phyloP scores from a whole-genome alignment of 2,113 vertebrate genomes.

The Zootoca vivipara region DNA sequence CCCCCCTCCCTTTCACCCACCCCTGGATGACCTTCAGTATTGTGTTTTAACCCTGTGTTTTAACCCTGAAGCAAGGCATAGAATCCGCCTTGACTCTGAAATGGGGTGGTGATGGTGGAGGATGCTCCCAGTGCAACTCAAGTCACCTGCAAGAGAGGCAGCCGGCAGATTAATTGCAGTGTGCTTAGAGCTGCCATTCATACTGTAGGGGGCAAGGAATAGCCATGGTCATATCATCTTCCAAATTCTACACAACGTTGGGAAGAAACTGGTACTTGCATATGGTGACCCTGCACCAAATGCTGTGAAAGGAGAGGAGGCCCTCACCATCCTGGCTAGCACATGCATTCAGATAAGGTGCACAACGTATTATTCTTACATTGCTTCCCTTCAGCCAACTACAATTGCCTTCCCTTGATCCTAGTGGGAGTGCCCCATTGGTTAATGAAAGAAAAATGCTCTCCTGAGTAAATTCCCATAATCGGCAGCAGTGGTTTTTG shows the following conservation, averaged over 20 bases:
- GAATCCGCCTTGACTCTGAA: conserved; percentile 9
- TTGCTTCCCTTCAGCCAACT: not conserved
- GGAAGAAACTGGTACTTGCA: not conserved
- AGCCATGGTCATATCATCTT: not conserved
- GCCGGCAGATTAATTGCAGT: not conserved
- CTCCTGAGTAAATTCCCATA: not conserved
- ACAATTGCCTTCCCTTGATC: not conserved
- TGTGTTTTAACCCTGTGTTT: not conserved
- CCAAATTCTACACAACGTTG: too few relatives aligned
- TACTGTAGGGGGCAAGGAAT: not conserved
- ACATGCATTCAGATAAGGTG: too few relatives aligned
- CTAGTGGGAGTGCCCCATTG: not conserved
- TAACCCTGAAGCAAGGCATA: not conserved
- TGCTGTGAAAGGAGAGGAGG: not conserved
- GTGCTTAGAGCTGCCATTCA: not conserved
- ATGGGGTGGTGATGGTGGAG: not conserved
- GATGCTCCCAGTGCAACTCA: conserved; percentile 45
- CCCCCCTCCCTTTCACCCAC: not conserved
- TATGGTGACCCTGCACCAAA: not conserved
- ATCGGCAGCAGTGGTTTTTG: not conserved
- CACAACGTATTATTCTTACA: not conserved
- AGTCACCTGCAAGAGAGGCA: conserved; percentile 32
- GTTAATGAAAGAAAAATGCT: too few relatives aligned
- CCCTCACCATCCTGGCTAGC: too few relatives aligned
- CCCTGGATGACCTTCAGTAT: not conserved